Conservation (phyloP, 2,113 vertebrate genomes). For the Ariopsis seemanni region DNA sequence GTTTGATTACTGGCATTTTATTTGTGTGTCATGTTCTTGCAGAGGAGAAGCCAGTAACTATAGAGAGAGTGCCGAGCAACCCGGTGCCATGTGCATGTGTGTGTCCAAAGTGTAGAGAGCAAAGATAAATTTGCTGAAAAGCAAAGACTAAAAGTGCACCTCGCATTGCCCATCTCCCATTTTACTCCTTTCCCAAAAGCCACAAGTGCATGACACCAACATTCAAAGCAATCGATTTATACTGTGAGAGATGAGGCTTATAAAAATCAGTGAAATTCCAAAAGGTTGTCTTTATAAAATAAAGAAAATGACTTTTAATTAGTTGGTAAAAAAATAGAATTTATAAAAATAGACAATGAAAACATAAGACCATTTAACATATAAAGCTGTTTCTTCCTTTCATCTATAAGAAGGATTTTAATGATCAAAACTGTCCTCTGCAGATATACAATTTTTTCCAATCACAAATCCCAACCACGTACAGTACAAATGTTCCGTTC, state of each 20-base stretch:
- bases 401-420: constrained; percentile 30
- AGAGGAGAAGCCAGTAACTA: too few species aligned
- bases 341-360: constrained; percentile 41
- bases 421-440: constrained; percentile 19
- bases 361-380: constrained; percentile 49
- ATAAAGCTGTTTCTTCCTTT: constrained; percentile 42
- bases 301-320: constrained; percentile 52
- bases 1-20: too few species aligned
- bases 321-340: constrained; percentile 57
- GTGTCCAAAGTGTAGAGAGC: too few species aligned
- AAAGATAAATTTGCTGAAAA: too few species aligned
- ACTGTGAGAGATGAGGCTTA: neutral
- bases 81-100: too few species aligned
- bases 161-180: too few species aligned
- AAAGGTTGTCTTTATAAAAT: constrained; percentile 27
- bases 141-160: too few species aligned
- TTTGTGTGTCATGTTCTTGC: too few species aligned
- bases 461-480: constrained; percentile 11
- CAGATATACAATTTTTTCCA: constrained; percentile 31
- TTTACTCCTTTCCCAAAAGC: too few species aligned
- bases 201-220: neutral
- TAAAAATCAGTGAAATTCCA: constrained; percentile 6
- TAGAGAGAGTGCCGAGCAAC: too few species aligned
- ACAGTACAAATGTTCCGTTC: constrained; percentile 37
- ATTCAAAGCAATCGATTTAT: neutral